Conservation (phyloP, 2,797 vertebrate species). For the Notolabrus celidotus region DNA sequence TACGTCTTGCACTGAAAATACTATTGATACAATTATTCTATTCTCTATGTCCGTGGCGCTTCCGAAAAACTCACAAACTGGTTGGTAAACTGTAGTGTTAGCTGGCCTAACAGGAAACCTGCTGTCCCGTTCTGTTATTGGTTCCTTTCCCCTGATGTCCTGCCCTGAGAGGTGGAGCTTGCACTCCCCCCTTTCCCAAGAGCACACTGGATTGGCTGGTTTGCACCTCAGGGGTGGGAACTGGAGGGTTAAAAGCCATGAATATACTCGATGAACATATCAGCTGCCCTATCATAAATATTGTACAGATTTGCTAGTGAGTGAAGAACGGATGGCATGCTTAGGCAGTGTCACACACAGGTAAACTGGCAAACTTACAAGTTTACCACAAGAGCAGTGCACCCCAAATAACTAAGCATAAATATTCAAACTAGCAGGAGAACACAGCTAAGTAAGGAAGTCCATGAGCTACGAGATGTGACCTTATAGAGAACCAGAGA, state of each 20-base stretch:
- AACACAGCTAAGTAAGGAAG: conserved; percentile 14
- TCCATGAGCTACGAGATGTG: conserved; percentile 6
- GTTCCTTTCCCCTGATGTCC: conserved; percentile 59
- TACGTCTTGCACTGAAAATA: conserved; percentile 86
- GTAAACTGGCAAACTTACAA: conserved; percentile 74
- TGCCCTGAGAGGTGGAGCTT: conserved; percentile 54
- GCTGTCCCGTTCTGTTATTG: conserved; percentile 65
- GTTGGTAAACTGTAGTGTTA: conserved; percentile 82
- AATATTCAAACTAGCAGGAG: conserved; percentile 16
- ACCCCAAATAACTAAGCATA: conserved; percentile 17
- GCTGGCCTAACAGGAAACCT: conserved; percentile 85
- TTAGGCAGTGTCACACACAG: conserved; percentile 51
- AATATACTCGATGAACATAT: conserved; percentile 82
- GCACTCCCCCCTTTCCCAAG: conserved; percentile 52
- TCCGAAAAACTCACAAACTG: conserved; percentile 79
- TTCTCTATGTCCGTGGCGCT: conserved; percentile 83
- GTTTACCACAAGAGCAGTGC: conserved; percentile 27
- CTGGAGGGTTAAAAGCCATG: conserved; percentile 82
- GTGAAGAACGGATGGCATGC: conserved; percentile 42
- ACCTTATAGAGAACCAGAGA: background rate
- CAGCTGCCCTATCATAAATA: conserved; percentile 71
- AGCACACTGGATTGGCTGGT: conserved; percentile 79
- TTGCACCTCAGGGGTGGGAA: conserved; percentile 76
- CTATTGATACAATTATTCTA: conserved; percentile 71
- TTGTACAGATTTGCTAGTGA: conserved; percentile 68